A percentile compares a stretch with the other conserved stretches of the same genome.
These are phyloP conservation scores for Mya arenaria DNA, from an alignment of 1,140 invertebrate species.

Conservation along the genomic window DNA sequence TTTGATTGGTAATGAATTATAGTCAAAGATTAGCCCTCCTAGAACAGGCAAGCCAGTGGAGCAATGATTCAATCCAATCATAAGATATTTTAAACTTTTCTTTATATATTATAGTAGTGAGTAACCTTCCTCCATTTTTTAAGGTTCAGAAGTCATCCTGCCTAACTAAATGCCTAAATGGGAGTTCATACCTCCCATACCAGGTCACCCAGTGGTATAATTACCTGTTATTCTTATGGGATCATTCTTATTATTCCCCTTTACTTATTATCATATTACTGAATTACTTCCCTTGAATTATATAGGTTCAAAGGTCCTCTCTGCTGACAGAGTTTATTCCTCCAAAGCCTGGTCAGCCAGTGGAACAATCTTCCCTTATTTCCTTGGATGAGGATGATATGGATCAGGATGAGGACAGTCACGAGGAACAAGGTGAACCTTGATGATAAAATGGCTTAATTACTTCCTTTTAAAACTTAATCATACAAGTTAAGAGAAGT, in stretches of 20 bases:
- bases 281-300: conserved; percentile 27
- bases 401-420: conserved; percentile 36
- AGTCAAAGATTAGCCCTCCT: too few relatives aligned
- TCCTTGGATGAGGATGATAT: conserved; percentile 47
- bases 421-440: conserved; percentile 41
- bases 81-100: too few relatives aligned
- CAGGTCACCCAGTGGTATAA: not conserved
- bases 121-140: too few relatives aligned
- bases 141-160: too few relatives aligned
- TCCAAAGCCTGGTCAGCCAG: conserved; percentile 73
- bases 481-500: too few relatives aligned
- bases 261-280: not conserved
- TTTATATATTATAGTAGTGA: too few relatives aligned
- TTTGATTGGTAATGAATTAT: too few relatives aligned
- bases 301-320: conserved; percentile 79
- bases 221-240: not conserved
- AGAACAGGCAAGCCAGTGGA: too few relatives aligned
- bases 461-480: not conserved
- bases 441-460: not conserved
- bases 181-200: too few relatives aligned
- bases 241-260: not conserved
- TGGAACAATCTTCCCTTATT: conserved; percentile 67
- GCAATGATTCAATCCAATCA: too few relatives aligned
- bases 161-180: too few relatives aligned
- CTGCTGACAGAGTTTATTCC: conserved; percentile 78